Evolutionary conservation across 64 coral and sea anemone species (phyloP).

Genomic region (Trachythela sp.): DNA sequence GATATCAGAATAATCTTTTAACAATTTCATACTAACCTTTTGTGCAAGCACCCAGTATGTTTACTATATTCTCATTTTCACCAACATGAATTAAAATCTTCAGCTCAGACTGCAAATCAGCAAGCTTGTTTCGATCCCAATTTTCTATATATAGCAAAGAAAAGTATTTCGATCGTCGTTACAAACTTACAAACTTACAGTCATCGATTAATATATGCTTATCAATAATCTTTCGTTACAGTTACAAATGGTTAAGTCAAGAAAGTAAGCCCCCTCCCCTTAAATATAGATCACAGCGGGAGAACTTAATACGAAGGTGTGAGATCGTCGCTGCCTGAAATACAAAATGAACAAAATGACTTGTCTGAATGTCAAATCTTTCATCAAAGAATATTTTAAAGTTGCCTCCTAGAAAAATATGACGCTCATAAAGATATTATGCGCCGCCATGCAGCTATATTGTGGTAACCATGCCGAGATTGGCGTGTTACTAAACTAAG

Average conservation of each 20-base stretch:
- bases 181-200: background rate
- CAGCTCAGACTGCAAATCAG: background rate
- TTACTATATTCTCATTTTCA: background rate
- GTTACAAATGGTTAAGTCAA: too few relatives aligned
- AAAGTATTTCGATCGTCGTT: background rate
- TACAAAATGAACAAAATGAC: too few relatives aligned
- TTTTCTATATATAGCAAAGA: background rate
- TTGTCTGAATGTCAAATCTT: too few relatives aligned
- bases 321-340: too few relatives aligned
- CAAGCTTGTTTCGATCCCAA: background rate
- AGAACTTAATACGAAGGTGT: too few relatives aligned
- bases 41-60: background rate
- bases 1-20: background rate
- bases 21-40: background rate
- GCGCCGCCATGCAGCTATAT: too few relatives aligned
- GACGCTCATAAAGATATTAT: too few relatives aligned
- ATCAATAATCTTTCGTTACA: too few relatives aligned
- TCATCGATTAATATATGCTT: background rate
- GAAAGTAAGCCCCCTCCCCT: too few relatives aligned
- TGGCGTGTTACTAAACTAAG: background rate
- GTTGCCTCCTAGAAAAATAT: too few relatives aligned
- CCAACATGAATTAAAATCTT: conserved; percentile 23
- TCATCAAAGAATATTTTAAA: too few relatives aligned
- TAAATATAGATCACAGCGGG: too few relatives aligned
- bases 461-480: background rate